Base-by-base conservation (phyloP, 2,797 vertebrate genomes). In the Phylloscopus collybita region DNA sequence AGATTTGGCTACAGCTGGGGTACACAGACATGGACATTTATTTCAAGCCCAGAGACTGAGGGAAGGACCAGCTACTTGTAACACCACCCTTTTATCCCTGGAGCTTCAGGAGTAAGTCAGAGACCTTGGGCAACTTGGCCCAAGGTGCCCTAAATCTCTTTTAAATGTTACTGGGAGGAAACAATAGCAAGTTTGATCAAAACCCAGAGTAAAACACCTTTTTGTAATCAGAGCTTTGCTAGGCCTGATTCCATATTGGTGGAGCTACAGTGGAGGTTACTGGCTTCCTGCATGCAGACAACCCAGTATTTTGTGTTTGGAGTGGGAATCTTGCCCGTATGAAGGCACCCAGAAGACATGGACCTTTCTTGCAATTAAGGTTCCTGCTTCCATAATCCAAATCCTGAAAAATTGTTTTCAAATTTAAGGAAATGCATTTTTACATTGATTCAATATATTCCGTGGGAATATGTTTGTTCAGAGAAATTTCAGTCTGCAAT, bases 21-120 rank as follows among this genome's bases (percentile, higher is more conserved):
- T 21, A 76, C 0, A 1, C 1, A 60, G 40, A 13, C 1, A 0
- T 0, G 3, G 59, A 6, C 19, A 13, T 47, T 88, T 30, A 22
- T 64, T 88, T 50, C 60, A 70, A 53, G 23, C 29, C 19, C 21
- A n/a, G 18, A 53, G 45, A 60, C 19, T 16, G 30, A n/a, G 14
- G 14, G 7, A 42, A 3, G 7, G 25, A 64, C 12, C 30, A 30
- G 42, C 16, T 67, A 22, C 13, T 6, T 3, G 5, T 0, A 2
- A 29, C 2, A 38, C 3, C 23, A 23, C 3, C 34, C 7, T 61
- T 87, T 82, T 42, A 54, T 38, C 19, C 71, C 38, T 67, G 49
- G 36, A 91, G 25, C 23, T 57, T 80, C 76, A 53, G 29, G 5
- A 62, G 25, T 23, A 62, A 66, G 49, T 12, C 65, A 85, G 29